phyloP scores from a whole-genome alignment of 53 echinoderm and acorn worm species.

The Holothuria scabra region DNA sequence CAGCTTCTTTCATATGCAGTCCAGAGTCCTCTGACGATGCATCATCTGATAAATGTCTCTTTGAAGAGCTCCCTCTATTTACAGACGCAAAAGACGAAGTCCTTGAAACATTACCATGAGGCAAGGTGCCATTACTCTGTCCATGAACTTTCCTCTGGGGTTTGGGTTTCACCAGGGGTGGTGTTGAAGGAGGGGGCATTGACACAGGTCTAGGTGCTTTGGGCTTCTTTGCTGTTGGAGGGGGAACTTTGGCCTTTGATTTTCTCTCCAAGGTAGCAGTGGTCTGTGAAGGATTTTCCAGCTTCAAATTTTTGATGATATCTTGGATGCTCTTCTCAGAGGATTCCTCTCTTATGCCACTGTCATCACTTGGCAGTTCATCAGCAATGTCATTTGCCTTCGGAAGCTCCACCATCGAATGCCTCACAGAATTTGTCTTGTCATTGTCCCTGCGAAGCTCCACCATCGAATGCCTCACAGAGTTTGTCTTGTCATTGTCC shows the following conservation, averaged over 20 bases:
- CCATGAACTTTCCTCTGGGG: slow-evolving; percentile 4
- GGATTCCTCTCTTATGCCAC: slow-evolving; percentile 31
- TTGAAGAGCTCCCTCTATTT: background rate
- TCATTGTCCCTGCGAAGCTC: slow-evolving; percentile 1
- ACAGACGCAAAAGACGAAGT: background rate
- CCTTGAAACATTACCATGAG: background rate
- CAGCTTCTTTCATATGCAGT: slow-evolving; percentile 12
- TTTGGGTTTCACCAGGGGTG: slow-evolving; percentile 32
- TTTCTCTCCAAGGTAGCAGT: background rate
- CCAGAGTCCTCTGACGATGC: slow-evolving; percentile 43
- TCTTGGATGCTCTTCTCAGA: slow-evolving; percentile 8
- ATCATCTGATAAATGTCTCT: slow-evolving; percentile 28
- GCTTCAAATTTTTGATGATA: slow-evolving; percentile 27
- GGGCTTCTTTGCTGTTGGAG: slow-evolving; percentile 28
- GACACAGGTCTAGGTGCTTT: slow-evolving; percentile 36
- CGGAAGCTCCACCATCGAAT: slow-evolving; percentile 20
- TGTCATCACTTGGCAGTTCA: slow-evolving; percentile 48
- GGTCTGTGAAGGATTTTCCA: background rate
- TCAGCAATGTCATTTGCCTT: slow-evolving; percentile 8
- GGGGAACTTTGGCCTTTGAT: slow-evolving; percentile 1
- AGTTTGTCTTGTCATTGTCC: background rate
- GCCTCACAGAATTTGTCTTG: background rate
- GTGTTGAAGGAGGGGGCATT: slow-evolving; percentile 29
- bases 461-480: slow-evolving; percentile 26
- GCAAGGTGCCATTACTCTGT: slow-evolving; percentile 17